Evolutionary conservation across 2,113 vertebrate species (phyloP).

Genomic region (Etheostoma spectabile): DNA sequence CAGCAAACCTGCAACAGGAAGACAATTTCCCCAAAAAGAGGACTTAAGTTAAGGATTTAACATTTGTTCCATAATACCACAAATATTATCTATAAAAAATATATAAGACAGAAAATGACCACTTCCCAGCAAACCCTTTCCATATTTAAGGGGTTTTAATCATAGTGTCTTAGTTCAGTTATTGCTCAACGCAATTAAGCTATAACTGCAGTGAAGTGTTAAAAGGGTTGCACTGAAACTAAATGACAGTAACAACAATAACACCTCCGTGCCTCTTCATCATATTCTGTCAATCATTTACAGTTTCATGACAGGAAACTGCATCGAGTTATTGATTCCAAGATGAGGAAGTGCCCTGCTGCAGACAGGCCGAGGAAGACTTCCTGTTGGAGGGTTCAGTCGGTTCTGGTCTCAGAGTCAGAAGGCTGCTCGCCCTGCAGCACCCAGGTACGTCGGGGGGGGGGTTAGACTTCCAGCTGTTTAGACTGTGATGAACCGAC

Average conservation of each 20-base stretch:
- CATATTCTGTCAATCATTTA: constrained; percentile 57
- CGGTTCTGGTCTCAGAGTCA: accelerated
- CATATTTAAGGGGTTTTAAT: not conserved
- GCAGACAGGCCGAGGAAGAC: too few species aligned
- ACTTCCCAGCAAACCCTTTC: not conserved
- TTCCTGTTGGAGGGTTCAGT: not conserved
- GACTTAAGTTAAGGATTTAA: not conserved
- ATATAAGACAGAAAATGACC: not conserved
- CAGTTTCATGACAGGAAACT: not conserved
- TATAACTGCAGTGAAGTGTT: not conserved
- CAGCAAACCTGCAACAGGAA: too few species aligned
- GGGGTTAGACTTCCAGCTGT: not conserved
- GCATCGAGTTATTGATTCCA: not conserved
- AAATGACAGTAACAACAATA: not conserved
- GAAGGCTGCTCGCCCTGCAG: not conserved
- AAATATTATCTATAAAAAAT: not conserved
- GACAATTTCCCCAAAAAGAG: too few species aligned
- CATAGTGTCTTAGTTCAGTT: constrained; percentile 7
- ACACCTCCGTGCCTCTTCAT: not conserved
- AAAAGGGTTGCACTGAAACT: not conserved
- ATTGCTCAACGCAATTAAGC: not conserved
- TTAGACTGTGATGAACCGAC: not conserved
- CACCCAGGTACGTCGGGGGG: not conserved
- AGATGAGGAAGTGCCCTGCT: constrained; percentile 39
- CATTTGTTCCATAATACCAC: not conserved